Evolutionary conservation across 1,140 invertebrate genomes (phyloP), one percentile per base, ranked within the genome.

Genomic region (Mercenaria mercenaria): DNA sequence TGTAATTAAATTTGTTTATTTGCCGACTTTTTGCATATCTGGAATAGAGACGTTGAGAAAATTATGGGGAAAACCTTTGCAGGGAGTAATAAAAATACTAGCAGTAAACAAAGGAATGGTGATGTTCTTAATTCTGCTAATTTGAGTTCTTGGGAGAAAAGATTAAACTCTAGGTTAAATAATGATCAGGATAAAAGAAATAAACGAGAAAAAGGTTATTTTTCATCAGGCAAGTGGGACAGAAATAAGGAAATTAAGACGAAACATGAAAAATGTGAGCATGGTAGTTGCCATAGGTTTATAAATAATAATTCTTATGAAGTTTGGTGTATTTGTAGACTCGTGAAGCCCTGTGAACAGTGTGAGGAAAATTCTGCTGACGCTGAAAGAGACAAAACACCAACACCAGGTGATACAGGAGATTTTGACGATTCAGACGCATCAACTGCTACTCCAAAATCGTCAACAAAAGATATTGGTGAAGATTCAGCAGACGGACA

Each of bases 281-380:
- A 39, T 8, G 23, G 23, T 41, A 34, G 26, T 8, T 39, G 34
- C 39, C 39, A 34, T 72, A 39, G 34, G 34, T 0, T 56, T 4
- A 74, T 72, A 34, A 72, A 80, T 34, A 61, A 80, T 52, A 79
- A 88, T 64, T 80, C 86, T 50, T 88, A 67, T 88, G 86, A 88
- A 52, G 86, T 88, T 67, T 88, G 86, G 86, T 88, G 86, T 81
- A 81, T 88, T 80, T 88, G 86, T 72, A 88, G 77, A 81, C 52
- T 88, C 6, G 43, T 88, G 76, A 88, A 72, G 34, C 86, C 86
- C 10, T 88, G 86, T 72, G 32, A 56, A 41, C 77, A 41, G 11
- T 88, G 86, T 72, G 50, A 41, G 37, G 76, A 67, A 50, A 64
- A n/a, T 3, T 67, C 43, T 52, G n/a, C 18, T 10, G 52, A 64